These are phyloP conservation scores for Tenthredo notha DNA, from an alignment of 2,888 invertebrate species.

Conservation along the genomic window DNA sequence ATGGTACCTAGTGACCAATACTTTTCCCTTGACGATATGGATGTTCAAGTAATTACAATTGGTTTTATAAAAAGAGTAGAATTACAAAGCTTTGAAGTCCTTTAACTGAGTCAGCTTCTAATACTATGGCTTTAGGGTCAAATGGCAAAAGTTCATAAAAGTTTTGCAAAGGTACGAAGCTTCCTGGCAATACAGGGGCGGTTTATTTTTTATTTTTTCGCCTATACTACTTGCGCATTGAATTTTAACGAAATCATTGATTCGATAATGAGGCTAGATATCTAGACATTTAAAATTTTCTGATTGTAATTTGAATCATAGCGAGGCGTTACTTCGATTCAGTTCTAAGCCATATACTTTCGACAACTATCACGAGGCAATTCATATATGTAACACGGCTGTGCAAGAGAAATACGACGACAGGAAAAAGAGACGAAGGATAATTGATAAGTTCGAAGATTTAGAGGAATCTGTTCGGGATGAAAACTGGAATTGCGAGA, in stretches of 20 bases:
- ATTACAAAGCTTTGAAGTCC: not conserved
- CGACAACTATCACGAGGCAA: constrained; percentile 89
- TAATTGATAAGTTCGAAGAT: constrained; percentile 58
- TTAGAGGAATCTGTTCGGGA: constrained; percentile 62
- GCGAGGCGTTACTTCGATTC: constrained; percentile 91
- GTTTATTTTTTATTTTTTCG: not conserved
- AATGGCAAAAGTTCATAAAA: not conserved
- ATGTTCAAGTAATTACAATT: constrained; percentile 84
- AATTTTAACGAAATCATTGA: not conserved
- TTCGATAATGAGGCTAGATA: not conserved
- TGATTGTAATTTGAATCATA: constrained; percentile 61
- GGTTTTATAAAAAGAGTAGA: constrained; percentile 1
- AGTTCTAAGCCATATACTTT: constrained; percentile 91
- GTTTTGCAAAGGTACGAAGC: constrained; percentile 56
- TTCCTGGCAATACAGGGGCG: not conserved
- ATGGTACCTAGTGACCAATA: constrained; percentile 92
- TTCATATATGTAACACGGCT: constrained; percentile 94
- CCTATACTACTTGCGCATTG: not conserved
- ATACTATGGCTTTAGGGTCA: not conserved
- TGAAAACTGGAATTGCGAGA: constrained; percentile 75
- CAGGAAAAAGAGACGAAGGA: constrained; percentile 66
- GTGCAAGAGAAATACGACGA: constrained; percentile 88
- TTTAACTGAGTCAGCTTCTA: not conserved
- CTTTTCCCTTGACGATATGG: constrained; percentile 90
- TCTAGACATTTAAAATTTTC: not conserved